Conservation (phyloP, 2,888 invertebrate species). For the Agriopis leucophaearia region DNA sequence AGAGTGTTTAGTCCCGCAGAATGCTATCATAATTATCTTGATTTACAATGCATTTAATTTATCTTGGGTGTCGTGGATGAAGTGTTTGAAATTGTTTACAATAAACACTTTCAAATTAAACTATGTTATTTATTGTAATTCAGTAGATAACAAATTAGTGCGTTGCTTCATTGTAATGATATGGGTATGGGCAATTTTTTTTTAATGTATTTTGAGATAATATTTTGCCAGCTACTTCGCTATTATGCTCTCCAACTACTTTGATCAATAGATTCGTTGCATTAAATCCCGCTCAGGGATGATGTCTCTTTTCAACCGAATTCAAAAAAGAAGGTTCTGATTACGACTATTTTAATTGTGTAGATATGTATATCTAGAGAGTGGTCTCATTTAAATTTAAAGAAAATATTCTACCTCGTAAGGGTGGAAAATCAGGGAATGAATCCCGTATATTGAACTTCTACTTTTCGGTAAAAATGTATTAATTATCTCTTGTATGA, state of each 20-base stretch:
- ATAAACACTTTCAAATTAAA: not conserved
- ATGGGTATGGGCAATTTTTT: not conserved
- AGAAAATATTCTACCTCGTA: too few species aligned
- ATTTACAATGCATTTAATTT: constrained; percentile 17
- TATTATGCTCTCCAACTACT: not conserved
- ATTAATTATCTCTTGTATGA: not conserved
- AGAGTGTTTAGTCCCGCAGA: constrained; percentile 23
- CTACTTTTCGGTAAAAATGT: too few species aligned
- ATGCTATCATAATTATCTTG: constrained; percentile 26
- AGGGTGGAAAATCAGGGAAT: too few species aligned
- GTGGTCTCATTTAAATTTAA: too few species aligned
- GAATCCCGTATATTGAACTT: too few species aligned
- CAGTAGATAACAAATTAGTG: not conserved
- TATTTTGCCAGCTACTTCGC: not conserved
- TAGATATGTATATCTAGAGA: too few species aligned
- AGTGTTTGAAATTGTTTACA: not conserved
- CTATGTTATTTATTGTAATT: not conserved
- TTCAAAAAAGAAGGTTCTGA: too few species aligned
- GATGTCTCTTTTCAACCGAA: too few species aligned
- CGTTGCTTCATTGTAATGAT: not conserved
- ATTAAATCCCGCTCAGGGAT: too few species aligned
- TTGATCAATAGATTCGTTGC: too few species aligned
- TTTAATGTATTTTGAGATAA: not conserved
- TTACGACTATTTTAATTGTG: too few species aligned
- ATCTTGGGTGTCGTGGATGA: constrained; percentile 3